A percentile compares a stretch with the other conserved stretches of the same genome.
Conservation (phyloP, 30 jellyfish, hydroid and myxozoan species). For the Pseudorhiza aurosa region DNA sequence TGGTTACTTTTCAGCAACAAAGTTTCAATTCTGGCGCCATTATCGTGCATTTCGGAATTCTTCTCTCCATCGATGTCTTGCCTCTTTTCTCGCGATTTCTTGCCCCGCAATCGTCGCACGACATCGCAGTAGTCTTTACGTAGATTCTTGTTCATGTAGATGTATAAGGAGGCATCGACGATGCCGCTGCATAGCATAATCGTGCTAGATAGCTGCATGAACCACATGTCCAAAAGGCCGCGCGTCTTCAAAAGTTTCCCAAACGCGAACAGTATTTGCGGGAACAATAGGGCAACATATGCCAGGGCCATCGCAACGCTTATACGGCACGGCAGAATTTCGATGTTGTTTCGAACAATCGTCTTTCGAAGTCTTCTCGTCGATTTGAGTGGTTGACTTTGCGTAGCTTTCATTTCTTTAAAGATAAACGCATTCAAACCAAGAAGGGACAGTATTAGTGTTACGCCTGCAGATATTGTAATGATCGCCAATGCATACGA, state of each 20-base stretch:
- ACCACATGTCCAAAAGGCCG: slow-evolving; percentile 81
- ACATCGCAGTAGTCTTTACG: slow-evolving; percentile 29
- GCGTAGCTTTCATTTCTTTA: slow-evolving; percentile 12
- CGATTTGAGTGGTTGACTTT: slow-evolving; percentile 13
- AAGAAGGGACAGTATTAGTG: slow-evolving; percentile 25
- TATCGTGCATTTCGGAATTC: slow-evolving; percentile 5
- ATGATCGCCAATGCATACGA: slow-evolving; percentile 72
- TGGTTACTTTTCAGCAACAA: slow-evolving; percentile 10
- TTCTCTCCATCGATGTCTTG: slow-evolving; percentile 5
- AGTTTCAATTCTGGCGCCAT: background rate
- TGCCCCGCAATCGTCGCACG: slow-evolving; percentile 9
- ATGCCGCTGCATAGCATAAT: slow-evolving; percentile 66
- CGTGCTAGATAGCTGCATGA: slow-evolving; percentile 71
- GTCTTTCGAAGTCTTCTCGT: slow-evolving; percentile 33
- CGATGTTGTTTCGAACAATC: background rate
- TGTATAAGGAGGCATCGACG: slow-evolving; percentile 58
- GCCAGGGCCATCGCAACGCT: slow-evolving; percentile 54
- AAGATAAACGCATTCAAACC: slow-evolving; percentile 24
- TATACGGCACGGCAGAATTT: slow-evolving; percentile 30
- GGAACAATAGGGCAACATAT: slow-evolving; percentile 50
- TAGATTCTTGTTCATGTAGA: slow-evolving; percentile 39
- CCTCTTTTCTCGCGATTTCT: background rate
- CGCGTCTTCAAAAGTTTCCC: slow-evolving; percentile 68
- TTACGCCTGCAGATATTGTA: slow-evolving; percentile 58
- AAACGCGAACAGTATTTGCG: slow-evolving; percentile 70